Base-by-base conservation (phyloP, 2,797 vertebrate species). In the Pyrocephalus nanus region DNA sequence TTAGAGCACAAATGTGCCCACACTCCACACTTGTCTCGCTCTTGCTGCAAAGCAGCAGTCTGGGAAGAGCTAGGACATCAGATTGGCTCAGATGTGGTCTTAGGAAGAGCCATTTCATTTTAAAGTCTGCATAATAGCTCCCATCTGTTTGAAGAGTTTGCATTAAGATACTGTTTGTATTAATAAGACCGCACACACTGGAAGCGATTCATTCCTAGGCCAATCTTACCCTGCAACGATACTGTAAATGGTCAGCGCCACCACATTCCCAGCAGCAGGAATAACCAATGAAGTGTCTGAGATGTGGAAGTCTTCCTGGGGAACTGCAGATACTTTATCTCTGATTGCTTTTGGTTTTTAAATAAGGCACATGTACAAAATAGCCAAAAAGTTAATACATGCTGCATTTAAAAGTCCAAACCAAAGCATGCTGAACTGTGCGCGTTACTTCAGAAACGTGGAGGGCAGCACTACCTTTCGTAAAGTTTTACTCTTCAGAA, bases 221-320 rank as follows among this genome's bases (percentile, higher is more conserved):
- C 76, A 71, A 23, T 93, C 85, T 86, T 95, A 93, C 88, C 86
- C 91, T 84, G 86, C 86, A 92, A 65, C 1, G 64, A 95, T 95
- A 95, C 95, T 97, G 96, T 95, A 96, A 96, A 95, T 96, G 93
- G 92, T 95, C 93, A 96, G 90, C n/a, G 7, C 80, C 77, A 34
- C 90, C 67, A 36, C 88, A 20, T 79, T 96, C 86, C 60, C 88
- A 50, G 86, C 79, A 61, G 64, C 0, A 40, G 88, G 90, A 92
- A 93, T 53, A 92, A 86, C 94, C 90, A 84, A 38, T 50, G 76
- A 62, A 92, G 90, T 5, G 40, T 42, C 62, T 70, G 70, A 78
- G 65, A 70, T 69, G 73, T 34, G 66, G 29, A 90, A 57, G 67
- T 70, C 85, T 83, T 91, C 90, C 87, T 51, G 43, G 55, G n/a